phyloP scores from a whole-genome alignment of 2,888 invertebrate species.

The Drosophila tanythrix region DNA sequence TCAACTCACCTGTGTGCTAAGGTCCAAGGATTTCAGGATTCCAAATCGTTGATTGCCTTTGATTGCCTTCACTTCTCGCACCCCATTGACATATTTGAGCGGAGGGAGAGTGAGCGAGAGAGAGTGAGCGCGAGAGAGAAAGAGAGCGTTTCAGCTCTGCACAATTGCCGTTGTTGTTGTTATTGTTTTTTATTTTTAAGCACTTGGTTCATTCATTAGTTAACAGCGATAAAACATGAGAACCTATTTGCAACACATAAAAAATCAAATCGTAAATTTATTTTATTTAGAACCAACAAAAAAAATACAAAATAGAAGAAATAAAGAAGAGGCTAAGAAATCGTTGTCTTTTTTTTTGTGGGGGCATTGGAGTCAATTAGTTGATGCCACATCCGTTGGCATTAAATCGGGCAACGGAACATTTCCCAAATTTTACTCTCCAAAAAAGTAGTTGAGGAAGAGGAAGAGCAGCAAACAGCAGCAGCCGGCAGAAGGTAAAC shows the following conservation, averaged over 20 bases:
- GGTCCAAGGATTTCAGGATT: constrained; percentile 2
- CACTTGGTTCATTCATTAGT: constrained; percentile 28
- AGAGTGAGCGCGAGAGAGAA: background rate
- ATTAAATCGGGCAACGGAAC: constrained; percentile 44
- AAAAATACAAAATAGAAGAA: constrained; percentile 1
- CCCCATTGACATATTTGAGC: constrained; percentile 11
- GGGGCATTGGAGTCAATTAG: constrained; percentile 45
- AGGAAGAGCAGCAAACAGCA: constrained; percentile 6
- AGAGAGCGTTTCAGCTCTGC: background rate
- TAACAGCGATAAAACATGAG: constrained; percentile 7
- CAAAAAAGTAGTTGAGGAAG: constrained; percentile 10
- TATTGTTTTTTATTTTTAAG: constrained; percentile 12
- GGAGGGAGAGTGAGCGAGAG: background rate
- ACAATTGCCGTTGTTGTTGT: constrained; percentile 2
- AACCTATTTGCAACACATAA: constrained; percentile 19
- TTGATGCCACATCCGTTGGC: constrained; percentile 54
- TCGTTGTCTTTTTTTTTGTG: constrained; percentile 13
- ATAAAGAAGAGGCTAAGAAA: constrained; percentile 11
- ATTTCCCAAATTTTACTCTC: constrained; percentile 47
- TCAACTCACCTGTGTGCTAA: constrained; percentile 62
- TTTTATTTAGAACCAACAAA: background rate
- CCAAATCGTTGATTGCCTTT: constrained; percentile 3
- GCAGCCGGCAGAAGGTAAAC: constrained; percentile 31
- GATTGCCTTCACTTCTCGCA: constrained; percentile 3
- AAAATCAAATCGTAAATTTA: constrained; percentile 25